A percentile compares a stretch with the other conserved stretches of the same genome.
These are phyloP conservation scores for Anhinga anhinga DNA, from an alignment of 2,113 vertebrate genomes.

Conservation along the genomic window DNA sequence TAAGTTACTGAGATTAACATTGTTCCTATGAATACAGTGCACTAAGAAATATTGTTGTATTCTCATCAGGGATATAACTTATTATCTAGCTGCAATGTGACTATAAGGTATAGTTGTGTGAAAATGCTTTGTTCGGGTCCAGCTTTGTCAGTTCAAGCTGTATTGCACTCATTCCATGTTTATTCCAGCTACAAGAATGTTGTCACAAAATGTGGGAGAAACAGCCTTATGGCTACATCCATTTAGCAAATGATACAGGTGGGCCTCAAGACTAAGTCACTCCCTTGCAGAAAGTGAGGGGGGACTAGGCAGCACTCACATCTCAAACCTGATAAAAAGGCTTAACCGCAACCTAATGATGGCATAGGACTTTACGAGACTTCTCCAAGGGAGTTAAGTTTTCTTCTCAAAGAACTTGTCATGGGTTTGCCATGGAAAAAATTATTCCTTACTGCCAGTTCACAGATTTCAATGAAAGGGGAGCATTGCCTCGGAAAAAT, in stretches of 20 bases:
- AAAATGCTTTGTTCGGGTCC: background rate
- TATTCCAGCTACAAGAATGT: background rate
- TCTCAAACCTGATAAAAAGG: background rate
- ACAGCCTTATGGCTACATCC: background rate
- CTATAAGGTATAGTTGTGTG: background rate
- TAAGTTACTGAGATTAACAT: background rate
- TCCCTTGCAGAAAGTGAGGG: background rate
- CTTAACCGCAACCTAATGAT: background rate
- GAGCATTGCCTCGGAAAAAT: background rate
- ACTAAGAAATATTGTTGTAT: background rate
- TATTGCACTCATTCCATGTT: background rate
- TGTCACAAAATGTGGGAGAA: background rate
- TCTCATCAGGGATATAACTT: background rate
- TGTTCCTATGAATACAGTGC: background rate
- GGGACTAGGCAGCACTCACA: background rate
- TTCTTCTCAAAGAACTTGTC: background rate
- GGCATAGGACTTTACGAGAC: background rate
- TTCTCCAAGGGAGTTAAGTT: background rate
- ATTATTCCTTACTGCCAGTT: background rate
- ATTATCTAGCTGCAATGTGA: background rate
- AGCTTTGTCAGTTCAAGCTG: background rate
- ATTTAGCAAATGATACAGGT: background rate
- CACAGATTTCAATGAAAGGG: background rate
- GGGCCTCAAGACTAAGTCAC: background rate
- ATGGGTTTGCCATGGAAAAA: background rate